These are phyloP conservation scores for Aphelocoma californica DNA, from an alignment of 2,797 vertebrate genomes.

Conservation along the genomic window DNA sequence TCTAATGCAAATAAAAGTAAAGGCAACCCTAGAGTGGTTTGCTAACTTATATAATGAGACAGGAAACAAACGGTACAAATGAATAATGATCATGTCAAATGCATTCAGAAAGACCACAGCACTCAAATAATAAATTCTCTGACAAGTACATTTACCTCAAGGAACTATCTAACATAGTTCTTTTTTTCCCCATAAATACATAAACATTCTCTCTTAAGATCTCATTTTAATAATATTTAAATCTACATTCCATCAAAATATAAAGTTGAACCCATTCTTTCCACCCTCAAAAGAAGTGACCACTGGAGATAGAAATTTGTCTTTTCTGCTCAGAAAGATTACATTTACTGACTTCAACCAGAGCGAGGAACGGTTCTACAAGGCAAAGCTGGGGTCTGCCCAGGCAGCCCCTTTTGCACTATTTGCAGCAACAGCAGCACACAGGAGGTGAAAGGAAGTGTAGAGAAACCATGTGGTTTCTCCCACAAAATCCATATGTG, in stretches of 20 bases:
- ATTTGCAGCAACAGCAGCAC: neutral
- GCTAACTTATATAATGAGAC: conserved; percentile 25
- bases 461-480: neutral
- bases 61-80: conserved; percentile 21
- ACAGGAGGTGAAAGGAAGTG: neutral
- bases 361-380: neutral
- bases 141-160: neutral
- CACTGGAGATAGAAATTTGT: neutral
- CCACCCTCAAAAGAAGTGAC: neutral
- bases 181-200: neutral
- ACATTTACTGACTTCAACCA: neutral
- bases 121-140: neutral
- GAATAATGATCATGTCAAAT: neutral
- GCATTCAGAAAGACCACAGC: neutral
- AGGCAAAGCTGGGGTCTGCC: neutral
- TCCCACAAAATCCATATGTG: neutral
- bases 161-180: neutral
- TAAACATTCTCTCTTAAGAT: neutral
- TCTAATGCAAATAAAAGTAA: conserved; percentile 46
- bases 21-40: conserved; percentile 43
- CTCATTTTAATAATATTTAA: neutral
- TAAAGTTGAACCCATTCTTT: neutral
- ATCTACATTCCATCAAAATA: neutral
- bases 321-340: neutral
- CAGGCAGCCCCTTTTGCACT: neutral